Conservation (phyloP, 2,888 invertebrate species). For the Adelognathus sp. region DNA sequence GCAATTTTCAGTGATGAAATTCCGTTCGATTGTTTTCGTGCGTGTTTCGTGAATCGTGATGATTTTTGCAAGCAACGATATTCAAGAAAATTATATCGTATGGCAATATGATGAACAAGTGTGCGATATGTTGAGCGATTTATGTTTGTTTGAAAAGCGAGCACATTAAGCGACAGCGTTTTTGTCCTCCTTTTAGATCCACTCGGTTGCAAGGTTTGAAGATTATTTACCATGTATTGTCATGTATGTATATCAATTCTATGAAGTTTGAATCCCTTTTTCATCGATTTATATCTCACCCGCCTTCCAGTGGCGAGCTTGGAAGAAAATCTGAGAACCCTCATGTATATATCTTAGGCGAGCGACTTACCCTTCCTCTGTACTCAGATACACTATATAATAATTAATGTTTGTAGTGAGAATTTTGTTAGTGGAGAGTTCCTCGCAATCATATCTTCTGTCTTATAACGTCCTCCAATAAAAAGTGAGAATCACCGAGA, state of each 20-base stretch:
- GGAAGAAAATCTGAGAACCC: too few relatives aligned
- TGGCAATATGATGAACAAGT: constrained; percentile 16
- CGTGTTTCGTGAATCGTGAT: constrained; percentile 34
- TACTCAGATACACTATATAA: too few relatives aligned
- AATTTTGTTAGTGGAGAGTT: too few relatives aligned
- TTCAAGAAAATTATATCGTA: constrained; percentile 7
- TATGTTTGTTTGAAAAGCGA: constrained; percentile 30
- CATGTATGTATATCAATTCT: not conserved
- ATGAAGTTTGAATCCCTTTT: not conserved
- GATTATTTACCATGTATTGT: not conserved
- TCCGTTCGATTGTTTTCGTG: not conserved
- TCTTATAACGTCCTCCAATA: too few relatives aligned
- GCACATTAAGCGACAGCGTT: constrained; percentile 51
- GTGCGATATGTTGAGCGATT: constrained; percentile 49
- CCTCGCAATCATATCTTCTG: too few relatives aligned
- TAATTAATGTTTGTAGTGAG: too few relatives aligned
- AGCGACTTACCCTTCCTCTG: too few relatives aligned
- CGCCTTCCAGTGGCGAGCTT: too few relatives aligned
- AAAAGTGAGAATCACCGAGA: too few relatives aligned
- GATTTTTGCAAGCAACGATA: constrained; percentile 41
- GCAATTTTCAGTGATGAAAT: constrained; percentile 12
- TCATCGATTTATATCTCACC: too few relatives aligned
- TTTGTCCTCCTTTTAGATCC: not conserved
- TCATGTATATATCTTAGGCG: too few relatives aligned
- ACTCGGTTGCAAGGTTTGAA: not conserved